phyloP scores from a whole-genome alignment of 2,113 vertebrate genomes.

The Neopipo cinnamomea region DNA sequence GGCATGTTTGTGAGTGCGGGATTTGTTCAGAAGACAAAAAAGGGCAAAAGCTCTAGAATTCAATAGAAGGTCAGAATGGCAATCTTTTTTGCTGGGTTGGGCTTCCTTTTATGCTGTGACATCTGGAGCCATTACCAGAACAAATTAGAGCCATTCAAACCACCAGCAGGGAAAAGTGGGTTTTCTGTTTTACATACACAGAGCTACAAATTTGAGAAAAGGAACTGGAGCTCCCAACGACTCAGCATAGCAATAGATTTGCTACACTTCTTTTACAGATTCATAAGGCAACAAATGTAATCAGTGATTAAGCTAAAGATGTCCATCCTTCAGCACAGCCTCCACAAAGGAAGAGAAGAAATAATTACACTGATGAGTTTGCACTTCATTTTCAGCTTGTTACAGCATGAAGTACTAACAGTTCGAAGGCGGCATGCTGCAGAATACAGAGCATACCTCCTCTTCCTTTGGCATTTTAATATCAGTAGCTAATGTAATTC shows the following conservation, averaged over 20 bases:
- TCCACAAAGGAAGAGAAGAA: conserved; percentile 4
- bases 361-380: conserved; percentile 44
- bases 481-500: background rate
- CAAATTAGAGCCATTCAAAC: conserved; percentile 73
- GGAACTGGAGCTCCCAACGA: background rate
- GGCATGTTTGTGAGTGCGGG: conserved; percentile 58
- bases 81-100: conserved; percentile 19
- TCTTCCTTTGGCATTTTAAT: background rate
- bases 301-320: conserved; percentile 33
- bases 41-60: conserved; percentile 62
- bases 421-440: background rate
- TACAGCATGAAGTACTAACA: conserved; percentile 13
- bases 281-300: background rate
- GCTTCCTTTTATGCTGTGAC: conserved; percentile 67
- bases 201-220: background rate
- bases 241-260: conserved; percentile 38
- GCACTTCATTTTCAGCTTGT: conserved; percentile 52
- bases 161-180: conserved; percentile 15
- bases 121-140: conserved; percentile 74
- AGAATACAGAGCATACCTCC: background rate
- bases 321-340: background rate
- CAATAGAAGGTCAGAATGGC: conserved; percentile 71
- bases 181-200: conserved; percentile 39
- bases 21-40: conserved; percentile 65
- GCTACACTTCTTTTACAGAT: conserved; percentile 18